Conservation (phyloP, 2,888 invertebrate species). For the Boloria euphrosyne region DNA sequence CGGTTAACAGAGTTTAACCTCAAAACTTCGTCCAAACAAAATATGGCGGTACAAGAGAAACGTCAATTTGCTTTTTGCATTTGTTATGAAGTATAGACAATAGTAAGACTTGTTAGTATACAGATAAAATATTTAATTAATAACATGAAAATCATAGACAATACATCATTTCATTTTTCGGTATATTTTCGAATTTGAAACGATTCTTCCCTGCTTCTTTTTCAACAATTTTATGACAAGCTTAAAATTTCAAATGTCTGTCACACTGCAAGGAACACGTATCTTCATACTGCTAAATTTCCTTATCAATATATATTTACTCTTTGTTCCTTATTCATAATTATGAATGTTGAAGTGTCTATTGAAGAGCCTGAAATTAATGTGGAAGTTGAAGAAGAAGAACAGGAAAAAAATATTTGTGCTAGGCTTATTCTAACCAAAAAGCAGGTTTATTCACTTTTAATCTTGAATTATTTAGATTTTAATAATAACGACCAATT, state of each 20-base stretch:
- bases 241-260: too few species aligned
- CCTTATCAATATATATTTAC: too few species aligned
- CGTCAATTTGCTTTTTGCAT: slow-evolving; percentile 1
- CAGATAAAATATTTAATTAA: too few species aligned
- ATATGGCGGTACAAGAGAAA: slow-evolving; percentile 53
- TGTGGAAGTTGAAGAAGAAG: slow-evolving; percentile 49
- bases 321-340: slow-evolving; percentile 36
- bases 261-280: too few species aligned
- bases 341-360: slow-evolving; percentile 39
- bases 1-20: slow-evolving; percentile 59
- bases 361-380: slow-evolving; percentile 37
- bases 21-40: slow-evolving; percentile 55
- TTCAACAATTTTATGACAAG: too few species aligned
- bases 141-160: background rate
- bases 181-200: too few species aligned
- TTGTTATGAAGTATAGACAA: background rate
- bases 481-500: too few species aligned
- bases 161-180: slow-evolving; percentile 4
- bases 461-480: slow-evolving; percentile 4
- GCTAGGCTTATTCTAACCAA: slow-evolving; percentile 58
- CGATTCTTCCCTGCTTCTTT: too few species aligned
- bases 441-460: slow-evolving; percentile 56
- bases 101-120: too few species aligned
- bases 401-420: slow-evolving; percentile 59
- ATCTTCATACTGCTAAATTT: background rate